phyloP scores from a whole-genome alignment of 2,888 invertebrate genomes.

The Drosophila phalerata region DNA sequence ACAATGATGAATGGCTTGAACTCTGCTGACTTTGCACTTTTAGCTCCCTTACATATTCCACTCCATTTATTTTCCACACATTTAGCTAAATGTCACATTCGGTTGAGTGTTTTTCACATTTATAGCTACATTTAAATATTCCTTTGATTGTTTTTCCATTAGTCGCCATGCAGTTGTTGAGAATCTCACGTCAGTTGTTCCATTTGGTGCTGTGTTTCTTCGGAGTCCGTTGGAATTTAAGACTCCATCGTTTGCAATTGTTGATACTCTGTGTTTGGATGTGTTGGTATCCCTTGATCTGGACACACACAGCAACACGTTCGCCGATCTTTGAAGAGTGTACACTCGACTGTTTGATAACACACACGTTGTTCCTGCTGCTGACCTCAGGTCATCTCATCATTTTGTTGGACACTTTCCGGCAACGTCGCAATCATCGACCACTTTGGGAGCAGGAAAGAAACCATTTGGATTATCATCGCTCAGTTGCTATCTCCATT shows the following conservation, averaged over 20 bases:
- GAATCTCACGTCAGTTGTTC: slow-evolving; percentile 14
- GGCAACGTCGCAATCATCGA: neutral
- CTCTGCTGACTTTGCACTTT: no score
- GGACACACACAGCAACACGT: neutral
- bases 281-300: slow-evolving; percentile 43
- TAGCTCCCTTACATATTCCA: no score
- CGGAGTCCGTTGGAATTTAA: slow-evolving; percentile 26
- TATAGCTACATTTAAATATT: neutral
- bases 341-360: slow-evolving; percentile 43
- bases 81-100: slow-evolving; percentile 1
- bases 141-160: neutral
- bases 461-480: neutral
- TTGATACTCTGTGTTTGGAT: slow-evolving; percentile 41
- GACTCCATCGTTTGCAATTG: slow-evolving; percentile 35
- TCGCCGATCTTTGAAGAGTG: slow-evolving; percentile 2
- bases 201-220: slow-evolving; percentile 35
- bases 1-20: no score
- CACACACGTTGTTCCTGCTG: slow-evolving; percentile 19
- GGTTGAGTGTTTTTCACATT: neutral
- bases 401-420: slow-evolving; percentile 45
- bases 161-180: slow-evolving; percentile 22
- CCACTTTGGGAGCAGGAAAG: neutral
- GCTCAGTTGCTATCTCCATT: neutral
- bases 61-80: neutral
- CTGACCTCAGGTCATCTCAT: slow-evolving; percentile 36